Conservation (phyloP, 2,888 invertebrate species). For the Philereme transversata region DNA sequence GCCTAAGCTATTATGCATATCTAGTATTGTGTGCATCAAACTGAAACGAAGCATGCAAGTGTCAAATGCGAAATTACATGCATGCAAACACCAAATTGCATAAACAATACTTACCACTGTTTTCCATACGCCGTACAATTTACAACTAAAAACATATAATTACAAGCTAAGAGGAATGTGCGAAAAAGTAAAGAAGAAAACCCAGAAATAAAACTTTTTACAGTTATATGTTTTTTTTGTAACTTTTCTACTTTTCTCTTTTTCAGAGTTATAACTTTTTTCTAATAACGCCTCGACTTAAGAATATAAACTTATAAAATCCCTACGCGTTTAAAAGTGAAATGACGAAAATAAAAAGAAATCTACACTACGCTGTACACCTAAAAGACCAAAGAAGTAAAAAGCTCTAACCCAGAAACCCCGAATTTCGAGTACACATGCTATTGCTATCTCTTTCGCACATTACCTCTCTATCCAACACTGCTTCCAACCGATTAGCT, state of each 20-base stretch:
- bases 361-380: background rate
- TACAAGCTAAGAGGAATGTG: slow-evolving; percentile 70
- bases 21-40: background rate
- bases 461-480: slow-evolving; percentile 86
- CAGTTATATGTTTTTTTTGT: slow-evolving; percentile 11
- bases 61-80: slow-evolving; percentile 4
- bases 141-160: slow-evolving; percentile 26
- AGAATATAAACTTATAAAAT: background rate
- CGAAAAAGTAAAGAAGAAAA: slow-evolving; percentile 63
- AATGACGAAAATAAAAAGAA: background rate
- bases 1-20: background rate
- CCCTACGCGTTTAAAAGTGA: no score
- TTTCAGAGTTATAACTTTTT: background rate
- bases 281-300: slow-evolving; percentile 13
- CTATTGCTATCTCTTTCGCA: slow-evolving; percentile 78
- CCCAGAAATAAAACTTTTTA: slow-evolving; percentile 27
- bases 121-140: slow-evolving; percentile 15
- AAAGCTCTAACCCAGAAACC: slow-evolving; percentile 37
- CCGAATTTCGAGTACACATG: slow-evolving; percentile 25
- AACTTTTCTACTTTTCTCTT: slow-evolving; percentile 16
- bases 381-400: slow-evolving; percentile 14
- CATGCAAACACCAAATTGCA: slow-evolving; percentile 1
- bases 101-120: slow-evolving; percentile 20
- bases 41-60: slow-evolving; percentile 15
- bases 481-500: slow-evolving; percentile 84